Evolutionary conservation across 2,797 vertebrate species (phyloP).

Genomic region (Lateolabrax maculatus): DNA sequence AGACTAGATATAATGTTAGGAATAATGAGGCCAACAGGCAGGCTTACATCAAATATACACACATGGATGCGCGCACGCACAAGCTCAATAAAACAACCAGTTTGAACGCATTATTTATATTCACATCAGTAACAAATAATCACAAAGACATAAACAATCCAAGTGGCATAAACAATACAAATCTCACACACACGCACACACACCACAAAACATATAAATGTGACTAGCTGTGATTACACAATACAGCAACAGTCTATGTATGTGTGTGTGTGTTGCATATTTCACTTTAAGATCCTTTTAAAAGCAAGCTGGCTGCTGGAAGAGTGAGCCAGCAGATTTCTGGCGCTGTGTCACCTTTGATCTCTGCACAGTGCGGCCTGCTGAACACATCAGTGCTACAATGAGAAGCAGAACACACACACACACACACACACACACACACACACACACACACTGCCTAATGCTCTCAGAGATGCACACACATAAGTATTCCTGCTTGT

Average conservation of each 20-base stretch:
- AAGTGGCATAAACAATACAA: slow-evolving; percentile 41
- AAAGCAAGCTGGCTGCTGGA: slow-evolving; percentile 52
- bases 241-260: slow-evolving; percentile 38
- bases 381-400: slow-evolving; percentile 57
- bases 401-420: slow-evolving; percentile 54
- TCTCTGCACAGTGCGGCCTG: slow-evolving; percentile 55
- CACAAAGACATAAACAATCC: slow-evolving; percentile 58
- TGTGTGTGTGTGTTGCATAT: slow-evolving; percentile 18
- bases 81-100: slow-evolving; percentile 46
- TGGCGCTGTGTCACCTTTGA: slow-evolving; percentile 68
- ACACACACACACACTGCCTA: slow-evolving; percentile 15
- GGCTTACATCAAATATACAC: slow-evolving; percentile 50
- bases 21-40: slow-evolving; percentile 62
- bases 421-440: slow-evolving; percentile 14
- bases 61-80: slow-evolving; percentile 42
- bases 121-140: slow-evolving; percentile 62
- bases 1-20: slow-evolving; percentile 40
- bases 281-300: slow-evolving; percentile 66
- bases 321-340: slow-evolving; percentile 71
- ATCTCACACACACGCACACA: slow-evolving; percentile 15
- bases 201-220: slow-evolving; percentile 16
- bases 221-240: slow-evolving; percentile 35
- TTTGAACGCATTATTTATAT: slow-evolving; percentile 46
- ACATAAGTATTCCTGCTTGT: slow-evolving; percentile 30
- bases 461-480: slow-evolving; percentile 10